These are phyloP conservation scores for Miltochrista miniata DNA, from an alignment of 2,888 invertebrate species.

Conservation along the genomic window DNA sequence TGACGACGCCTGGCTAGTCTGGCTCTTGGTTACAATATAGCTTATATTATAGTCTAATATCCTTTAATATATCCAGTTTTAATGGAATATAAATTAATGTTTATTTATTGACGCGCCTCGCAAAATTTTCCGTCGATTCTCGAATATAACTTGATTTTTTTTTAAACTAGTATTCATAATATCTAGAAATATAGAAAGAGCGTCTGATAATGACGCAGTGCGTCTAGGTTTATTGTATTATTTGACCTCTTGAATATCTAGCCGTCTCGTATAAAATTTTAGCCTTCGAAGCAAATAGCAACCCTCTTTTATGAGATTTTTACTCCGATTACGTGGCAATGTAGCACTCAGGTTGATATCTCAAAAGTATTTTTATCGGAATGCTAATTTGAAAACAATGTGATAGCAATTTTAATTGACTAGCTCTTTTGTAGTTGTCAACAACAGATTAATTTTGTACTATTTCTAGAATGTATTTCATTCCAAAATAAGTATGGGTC, in stretches of 20 bases:
- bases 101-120: background rate
- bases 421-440: too few species aligned
- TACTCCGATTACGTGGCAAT: too few species aligned
- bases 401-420: too few species aligned
- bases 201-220: conserved; percentile 4
- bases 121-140: background rate
- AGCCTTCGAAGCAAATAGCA: too few species aligned
- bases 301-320: too few species aligned
- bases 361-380: too few species aligned
- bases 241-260: background rate
- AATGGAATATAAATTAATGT: background rate
- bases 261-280: background rate
- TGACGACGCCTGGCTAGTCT: conserved; percentile 35
- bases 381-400: too few species aligned
- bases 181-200: conserved; percentile 1
- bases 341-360: too few species aligned
- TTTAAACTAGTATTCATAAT: background rate
- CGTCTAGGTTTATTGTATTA: background rate
- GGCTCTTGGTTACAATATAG: conserved; percentile 8
- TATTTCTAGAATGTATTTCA: too few species aligned
- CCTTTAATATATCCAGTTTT: background rate
- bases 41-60: conserved; percentile 14
- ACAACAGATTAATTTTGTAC: too few species aligned
- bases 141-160: background rate
- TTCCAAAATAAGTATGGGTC: too few species aligned